Evolutionary conservation across 2,888 invertebrate genomes (phyloP), one percentile per base, ranked within the genome.

Genomic region (Gisinianus flammeolus): DNA sequence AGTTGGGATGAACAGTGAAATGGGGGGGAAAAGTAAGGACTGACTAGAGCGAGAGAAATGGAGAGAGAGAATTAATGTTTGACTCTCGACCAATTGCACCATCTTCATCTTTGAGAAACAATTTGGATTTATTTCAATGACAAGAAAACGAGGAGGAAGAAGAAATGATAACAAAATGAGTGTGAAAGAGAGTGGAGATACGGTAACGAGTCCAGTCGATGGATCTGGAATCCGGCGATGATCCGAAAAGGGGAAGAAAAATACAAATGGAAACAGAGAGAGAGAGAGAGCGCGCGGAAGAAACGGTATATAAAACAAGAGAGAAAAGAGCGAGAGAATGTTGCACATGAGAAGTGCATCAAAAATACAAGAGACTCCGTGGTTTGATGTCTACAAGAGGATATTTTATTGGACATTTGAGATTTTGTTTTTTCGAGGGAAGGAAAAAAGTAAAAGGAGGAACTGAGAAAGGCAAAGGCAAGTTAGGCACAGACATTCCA

Each of bases 371-470:
- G 67, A 76, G 68, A 26, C 69, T 79, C 76, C 72, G 66, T 64
- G 74, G 79, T 78, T 78, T 79, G 76, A 79, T 79, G 78, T 78
- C 67, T 78, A 33, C 44, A 72, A 70, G 79, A 81, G 77, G 67
- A 80, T 71, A 79, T 77, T 80, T 80, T 80, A 80, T 80, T 80
- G 77, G 77, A 80, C 80, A 79, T 80, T 79, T 75, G 80, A 80
- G 80, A 79, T 79, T 80, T 79, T 77, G 56, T 72, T 54, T 64
- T 12, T 26, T 22, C 62, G 22, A 62, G 62, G n/a, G 33, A 67
- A n/a, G 1, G 12, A 6, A 58, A 24, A 58, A n/a, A 66, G 26
- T n/a, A 62, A 12, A 26, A 2, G 62, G n/a, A n/a, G n/a, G n/a
- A n/a, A n/a, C n/a, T n/a, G n/a, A n/a, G n/a, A n/a, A n/a, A n/a